Evolutionary conservation across 2,888 invertebrate species (phyloP).

Genomic region (Noctua pronuba): DNA sequence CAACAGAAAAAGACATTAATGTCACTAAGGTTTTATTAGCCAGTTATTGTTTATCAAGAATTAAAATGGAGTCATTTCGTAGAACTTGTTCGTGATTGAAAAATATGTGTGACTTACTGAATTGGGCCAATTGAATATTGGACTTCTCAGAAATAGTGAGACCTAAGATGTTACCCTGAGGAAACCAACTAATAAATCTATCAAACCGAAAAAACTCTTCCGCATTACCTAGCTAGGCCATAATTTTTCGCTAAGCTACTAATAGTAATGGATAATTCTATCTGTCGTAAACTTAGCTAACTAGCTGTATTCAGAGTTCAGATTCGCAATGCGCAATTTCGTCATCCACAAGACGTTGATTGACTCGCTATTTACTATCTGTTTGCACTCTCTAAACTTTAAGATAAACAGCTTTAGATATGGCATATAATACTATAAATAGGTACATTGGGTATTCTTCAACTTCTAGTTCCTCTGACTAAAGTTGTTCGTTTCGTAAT

Average conservation of each 20-base stretch:
- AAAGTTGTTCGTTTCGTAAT: background rate
- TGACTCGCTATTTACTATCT: constrained; percentile 40
- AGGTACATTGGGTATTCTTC: background rate
- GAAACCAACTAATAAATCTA: background rate
- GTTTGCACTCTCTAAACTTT: constrained; percentile 25
- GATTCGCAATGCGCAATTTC: constrained; percentile 25
- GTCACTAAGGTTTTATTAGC: constrained; percentile 49
- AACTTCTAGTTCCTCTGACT: background rate
- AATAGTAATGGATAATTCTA: background rate
- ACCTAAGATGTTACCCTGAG: constrained; percentile 15
- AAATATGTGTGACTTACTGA: constrained; percentile 31
- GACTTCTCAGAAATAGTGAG: constrained; percentile 17
- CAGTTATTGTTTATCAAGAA: constrained; percentile 26
- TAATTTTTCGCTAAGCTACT: background rate
- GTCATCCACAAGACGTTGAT: constrained; percentile 29
- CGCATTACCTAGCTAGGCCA: background rate
- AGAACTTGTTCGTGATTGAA: constrained; percentile 34
- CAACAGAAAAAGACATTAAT: constrained; percentile 60
- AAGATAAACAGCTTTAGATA: constrained; percentile 9
- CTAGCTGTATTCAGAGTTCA: constrained; percentile 47
- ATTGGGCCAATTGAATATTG: constrained; percentile 32
- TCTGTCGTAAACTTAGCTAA: constrained; percentile 29
- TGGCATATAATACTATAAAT: background rate
- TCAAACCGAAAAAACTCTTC: background rate
- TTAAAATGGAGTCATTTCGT: constrained; percentile 29